Percentiles rank a stretch among this genome's conserved stretches.
Conservation (phyloP, 2,113 vertebrate genomes). For the Pongo pygmaeus region DNA sequence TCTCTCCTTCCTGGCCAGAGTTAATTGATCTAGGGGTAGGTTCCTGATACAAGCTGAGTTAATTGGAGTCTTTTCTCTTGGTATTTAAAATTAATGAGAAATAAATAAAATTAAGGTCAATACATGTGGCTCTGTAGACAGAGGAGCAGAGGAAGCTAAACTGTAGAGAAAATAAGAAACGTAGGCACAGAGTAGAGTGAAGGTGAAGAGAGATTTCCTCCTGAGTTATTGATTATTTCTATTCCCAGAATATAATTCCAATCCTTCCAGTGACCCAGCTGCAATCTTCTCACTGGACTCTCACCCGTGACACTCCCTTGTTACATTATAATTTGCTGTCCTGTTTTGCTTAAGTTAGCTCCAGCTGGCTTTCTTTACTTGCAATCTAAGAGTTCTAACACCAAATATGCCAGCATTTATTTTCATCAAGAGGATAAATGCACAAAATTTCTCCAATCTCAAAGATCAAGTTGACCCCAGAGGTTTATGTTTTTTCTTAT, state of each 20-base stretch:
- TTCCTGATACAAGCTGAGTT: neutral
- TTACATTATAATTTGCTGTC: neutral
- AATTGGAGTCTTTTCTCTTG: neutral
- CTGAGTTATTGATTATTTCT: neutral
- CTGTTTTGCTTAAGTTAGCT: conserved; percentile 36
- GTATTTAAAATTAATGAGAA: neutral
- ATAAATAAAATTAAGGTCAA: neutral
- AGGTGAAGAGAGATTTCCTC: neutral
- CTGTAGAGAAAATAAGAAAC: neutral
- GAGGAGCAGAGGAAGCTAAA: neutral
- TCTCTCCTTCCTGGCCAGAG: neutral
- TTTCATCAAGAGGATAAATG: conserved; percentile 35
- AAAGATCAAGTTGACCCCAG: neutral
- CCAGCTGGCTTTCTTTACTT: neutral
- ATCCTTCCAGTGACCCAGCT: neutral
- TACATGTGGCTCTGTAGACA: neutral
- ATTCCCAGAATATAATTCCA: neutral
- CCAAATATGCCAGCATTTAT: neutral
- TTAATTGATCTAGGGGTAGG: neutral
- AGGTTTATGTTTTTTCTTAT: neutral
- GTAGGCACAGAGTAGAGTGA: neutral
- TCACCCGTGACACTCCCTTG: neutral
- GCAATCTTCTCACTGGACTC: neutral
- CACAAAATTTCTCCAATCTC: conserved; percentile 10
- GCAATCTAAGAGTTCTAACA: neutral